A percentile compares a stretch with the other conserved stretches of the same genome.
phyloP scores from a whole-genome alignment of 2,797 vertebrate species.

The Sternotherus odoratus region DNA sequence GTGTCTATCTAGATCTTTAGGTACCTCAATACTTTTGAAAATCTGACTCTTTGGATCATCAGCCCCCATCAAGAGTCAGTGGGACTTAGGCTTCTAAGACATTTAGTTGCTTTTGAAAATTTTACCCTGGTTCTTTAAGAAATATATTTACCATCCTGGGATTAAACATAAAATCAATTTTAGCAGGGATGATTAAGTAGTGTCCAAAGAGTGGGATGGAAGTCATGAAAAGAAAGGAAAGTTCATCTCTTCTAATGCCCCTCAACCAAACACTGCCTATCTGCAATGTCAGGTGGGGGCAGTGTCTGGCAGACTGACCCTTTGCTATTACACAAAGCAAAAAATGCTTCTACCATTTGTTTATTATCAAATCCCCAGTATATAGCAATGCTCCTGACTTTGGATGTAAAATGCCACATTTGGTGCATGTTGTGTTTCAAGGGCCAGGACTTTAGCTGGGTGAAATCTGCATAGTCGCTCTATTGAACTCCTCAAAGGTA shows the following conservation, averaged over 20 bases:
- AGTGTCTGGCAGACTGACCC: not conserved
- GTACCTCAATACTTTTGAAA: not conserved
- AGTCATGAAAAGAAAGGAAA: not conserved
- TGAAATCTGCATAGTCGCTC: not conserved
- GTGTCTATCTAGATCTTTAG: not conserved
- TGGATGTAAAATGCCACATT: not conserved
- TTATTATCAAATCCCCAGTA: not conserved
- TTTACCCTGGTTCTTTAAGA: not conserved
- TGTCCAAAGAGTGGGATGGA: not conserved
- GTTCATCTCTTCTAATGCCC: not conserved
- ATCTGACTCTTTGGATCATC: not conserved
- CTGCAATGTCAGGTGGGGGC: not conserved
- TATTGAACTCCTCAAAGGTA: not conserved
- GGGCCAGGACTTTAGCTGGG: not conserved
- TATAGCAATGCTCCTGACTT: not conserved
- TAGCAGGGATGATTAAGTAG: not conserved
- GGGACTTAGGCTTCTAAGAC: not conserved
- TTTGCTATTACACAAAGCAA: not conserved
- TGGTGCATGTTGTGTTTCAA: fast-evolving
- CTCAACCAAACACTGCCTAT: not conserved
- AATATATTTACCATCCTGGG: not conserved
- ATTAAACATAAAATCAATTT: not conserved
- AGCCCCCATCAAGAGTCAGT: not conserved
- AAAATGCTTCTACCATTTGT: not conserved
- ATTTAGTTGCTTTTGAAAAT: not conserved